Conservation (phyloP, 2,113 vertebrate species). For the Tragelaphus strepsiceros region DNA sequence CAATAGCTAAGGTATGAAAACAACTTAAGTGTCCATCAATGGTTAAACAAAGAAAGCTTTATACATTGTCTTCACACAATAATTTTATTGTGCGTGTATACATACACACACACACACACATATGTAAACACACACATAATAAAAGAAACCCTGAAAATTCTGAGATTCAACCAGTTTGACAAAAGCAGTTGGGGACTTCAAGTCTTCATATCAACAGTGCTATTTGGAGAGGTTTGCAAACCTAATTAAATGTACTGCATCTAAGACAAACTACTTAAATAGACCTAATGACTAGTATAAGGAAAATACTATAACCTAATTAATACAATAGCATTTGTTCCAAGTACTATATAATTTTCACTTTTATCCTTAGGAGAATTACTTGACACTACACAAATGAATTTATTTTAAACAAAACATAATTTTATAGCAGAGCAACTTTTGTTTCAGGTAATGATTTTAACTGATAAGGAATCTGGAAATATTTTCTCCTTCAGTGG, state of each 20-base stretch:
- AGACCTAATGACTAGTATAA: not conserved
- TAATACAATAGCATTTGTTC: not conserved
- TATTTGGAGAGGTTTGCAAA: not conserved
- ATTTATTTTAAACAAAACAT: not conserved
- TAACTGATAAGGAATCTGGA: constrained; percentile 39
- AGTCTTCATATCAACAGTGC: not conserved
- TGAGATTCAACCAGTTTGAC: not conserved
- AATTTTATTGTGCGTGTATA: not conserved
- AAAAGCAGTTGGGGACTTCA: not conserved
- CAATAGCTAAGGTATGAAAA: not conserved
- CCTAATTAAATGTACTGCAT: not conserved
- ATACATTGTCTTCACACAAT: not conserved
- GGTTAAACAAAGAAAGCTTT: not conserved
- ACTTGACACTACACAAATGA: not conserved
- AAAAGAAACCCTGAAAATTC: not conserved
- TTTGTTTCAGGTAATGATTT: not conserved
- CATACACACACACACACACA: not conserved
- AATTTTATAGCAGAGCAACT: not conserved
- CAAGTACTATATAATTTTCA: not conserved
- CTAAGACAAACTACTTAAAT: constrained; percentile 18
- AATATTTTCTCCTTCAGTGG: not conserved
- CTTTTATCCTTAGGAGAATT: not conserved
- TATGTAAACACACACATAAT: not conserved
- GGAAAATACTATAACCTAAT: not conserved
- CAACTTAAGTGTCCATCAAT: not conserved